These are phyloP conservation scores for Phragmatobia fuliginosa DNA, from an alignment of 2,888 invertebrate genomes.

Conservation along the genomic window DNA sequence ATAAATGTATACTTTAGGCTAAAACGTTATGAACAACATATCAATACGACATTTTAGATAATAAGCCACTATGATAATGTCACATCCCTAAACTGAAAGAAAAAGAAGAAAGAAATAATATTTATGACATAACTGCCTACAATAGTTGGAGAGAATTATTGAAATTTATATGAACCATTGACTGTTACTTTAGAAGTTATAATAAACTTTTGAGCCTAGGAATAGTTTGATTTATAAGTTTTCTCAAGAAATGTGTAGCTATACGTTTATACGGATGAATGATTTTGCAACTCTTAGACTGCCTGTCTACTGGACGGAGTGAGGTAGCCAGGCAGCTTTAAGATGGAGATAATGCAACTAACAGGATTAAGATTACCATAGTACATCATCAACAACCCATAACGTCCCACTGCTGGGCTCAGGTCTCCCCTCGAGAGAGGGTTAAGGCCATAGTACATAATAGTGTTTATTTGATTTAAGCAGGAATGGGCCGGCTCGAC, in stretches of 20 bases:
- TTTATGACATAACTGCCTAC: constrained; percentile 15
- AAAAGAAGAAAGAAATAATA: constrained; percentile 1
- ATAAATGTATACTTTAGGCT: neutral
- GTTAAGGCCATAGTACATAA: too few species aligned
- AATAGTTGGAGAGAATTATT: constrained; percentile 13
- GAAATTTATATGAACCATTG: constrained; percentile 1
- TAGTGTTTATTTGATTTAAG: too few species aligned
- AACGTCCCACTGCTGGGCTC: too few species aligned
- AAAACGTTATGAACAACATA: neutral
- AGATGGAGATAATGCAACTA: too few species aligned
- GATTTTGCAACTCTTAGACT: neutral
- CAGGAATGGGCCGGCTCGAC: too few species aligned
- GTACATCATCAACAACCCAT: too few species aligned
- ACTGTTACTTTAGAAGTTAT: neutral
- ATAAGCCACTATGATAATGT: neutral
- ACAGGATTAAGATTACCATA: too few species aligned
- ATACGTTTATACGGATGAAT: neutral
- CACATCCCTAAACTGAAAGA: constrained; percentile 2
- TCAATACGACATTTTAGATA: neutral
- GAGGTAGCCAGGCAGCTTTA: too few species aligned
- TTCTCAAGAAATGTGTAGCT: neutral
- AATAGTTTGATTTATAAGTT: neutral
- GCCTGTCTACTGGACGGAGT: too few species aligned
- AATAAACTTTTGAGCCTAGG: neutral
- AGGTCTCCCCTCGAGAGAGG: too few species aligned